Percentiles rank a stretch among this genome's conserved stretches.
Conservation (phyloP, 2,797 vertebrate species). For the Tauraco hartlaubi region DNA sequence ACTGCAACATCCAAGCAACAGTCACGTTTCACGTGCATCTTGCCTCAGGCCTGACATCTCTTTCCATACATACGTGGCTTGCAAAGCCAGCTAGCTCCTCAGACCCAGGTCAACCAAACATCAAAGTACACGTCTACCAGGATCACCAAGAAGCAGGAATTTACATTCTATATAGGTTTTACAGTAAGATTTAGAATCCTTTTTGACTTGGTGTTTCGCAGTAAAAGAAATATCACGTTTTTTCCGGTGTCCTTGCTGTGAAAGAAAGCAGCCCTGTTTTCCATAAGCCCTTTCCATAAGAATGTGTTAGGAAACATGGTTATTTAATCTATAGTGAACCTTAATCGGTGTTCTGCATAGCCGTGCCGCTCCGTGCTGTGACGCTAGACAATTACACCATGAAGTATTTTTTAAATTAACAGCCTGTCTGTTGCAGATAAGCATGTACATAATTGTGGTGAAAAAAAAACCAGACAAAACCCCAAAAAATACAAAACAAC, state of each 20-base stretch:
- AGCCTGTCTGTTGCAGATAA: conserved; percentile 63
- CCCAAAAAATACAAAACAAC: neutral
- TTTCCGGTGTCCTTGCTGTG: neutral
- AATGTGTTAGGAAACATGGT: neutral
- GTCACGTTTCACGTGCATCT: neutral
- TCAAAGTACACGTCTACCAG: neutral
- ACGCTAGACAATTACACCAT: neutral
- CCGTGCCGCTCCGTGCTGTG: neutral
- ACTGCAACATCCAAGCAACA: neutral
- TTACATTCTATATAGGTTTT: neutral
- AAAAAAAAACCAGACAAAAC: neutral
- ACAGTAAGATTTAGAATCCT: neutral
- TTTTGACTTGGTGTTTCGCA: neutral
- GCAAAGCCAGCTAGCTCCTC: neutral
- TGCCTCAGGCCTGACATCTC: neutral
- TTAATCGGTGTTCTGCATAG: conserved; percentile 21
- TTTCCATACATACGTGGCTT: rapidly evolving
- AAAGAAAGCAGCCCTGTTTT: neutral
- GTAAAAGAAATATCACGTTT: neutral
- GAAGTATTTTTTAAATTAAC: conserved; percentile 26
- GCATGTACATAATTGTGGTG: neutral
- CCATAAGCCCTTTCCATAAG: neutral
- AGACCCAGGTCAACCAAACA: neutral
- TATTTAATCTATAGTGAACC: conserved; percentile 1
- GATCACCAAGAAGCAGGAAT: neutral